These are phyloP conservation scores for Pseudopipra pipra DNA, from an alignment of 2,113 vertebrate genomes.

Conservation along the genomic window DNA sequence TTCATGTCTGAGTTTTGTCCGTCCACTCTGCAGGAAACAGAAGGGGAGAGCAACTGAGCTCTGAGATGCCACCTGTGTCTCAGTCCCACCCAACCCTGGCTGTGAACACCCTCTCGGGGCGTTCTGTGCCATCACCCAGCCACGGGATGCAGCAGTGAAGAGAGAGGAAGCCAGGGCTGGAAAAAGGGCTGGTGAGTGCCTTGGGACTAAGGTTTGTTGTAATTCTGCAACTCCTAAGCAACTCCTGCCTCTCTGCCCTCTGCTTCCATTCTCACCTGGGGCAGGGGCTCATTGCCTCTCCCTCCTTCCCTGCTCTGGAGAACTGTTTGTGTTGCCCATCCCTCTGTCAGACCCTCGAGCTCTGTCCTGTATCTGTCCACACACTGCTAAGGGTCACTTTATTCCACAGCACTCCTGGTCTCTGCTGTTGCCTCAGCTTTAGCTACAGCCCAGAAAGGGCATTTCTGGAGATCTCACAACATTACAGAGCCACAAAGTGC, in stretches of 20 bases:
- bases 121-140: background rate
- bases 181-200: background rate
- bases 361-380: background rate
- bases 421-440: background rate
- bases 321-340: background rate
- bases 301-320: too few relatives aligned
- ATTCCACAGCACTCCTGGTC: background rate
- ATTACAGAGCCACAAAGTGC: background rate
- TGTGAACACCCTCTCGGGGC: rapidly evolving
- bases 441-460: background rate
- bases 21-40: slow-evolving; percentile 13
- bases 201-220: background rate
- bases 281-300: background rate
- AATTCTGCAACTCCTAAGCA: background rate
- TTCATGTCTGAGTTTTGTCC: background rate
- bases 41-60: background rate
- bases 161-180: background rate
- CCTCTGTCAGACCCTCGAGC: background rate
- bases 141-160: background rate
- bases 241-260: background rate
- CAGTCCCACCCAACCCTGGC: background rate
- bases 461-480: background rate
- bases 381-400: background rate
- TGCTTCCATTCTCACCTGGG: background rate
- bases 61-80: background rate